Evolutionary conservation across 2,113 vertebrate species (phyloP), one percentile per base, ranked within the genome.

Genomic region (Tupaia chinensis): DNA sequence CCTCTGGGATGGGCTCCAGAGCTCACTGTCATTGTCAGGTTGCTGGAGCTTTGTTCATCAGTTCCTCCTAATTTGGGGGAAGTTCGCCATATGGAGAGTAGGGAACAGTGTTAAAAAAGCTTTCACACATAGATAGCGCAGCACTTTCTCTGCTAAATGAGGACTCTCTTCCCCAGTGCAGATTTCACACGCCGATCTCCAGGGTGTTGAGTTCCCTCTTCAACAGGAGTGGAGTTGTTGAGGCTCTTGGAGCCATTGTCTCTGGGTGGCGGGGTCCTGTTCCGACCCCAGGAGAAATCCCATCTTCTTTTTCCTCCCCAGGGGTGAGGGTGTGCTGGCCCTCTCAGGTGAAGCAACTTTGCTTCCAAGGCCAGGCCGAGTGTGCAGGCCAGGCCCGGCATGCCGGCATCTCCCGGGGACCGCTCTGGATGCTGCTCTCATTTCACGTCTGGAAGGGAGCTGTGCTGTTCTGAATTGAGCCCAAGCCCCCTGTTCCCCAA

Each of bases 181-280:
- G 95, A 98, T 98, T 98, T 99, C 98, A 98, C 97, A 95, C 96
- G 93, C 97, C n/a, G 95, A 89, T 98, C 98, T 98, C 98, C 92
- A 54, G 98, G 95, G 98, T 97, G 98, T 98, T 94, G 74, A 44
- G 13, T 97, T 98, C 98, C 98, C 97, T 91, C 72, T 9, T 92
- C 97, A 96, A 97, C 94, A 97, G 94, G 95, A 94, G 78, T 89
- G 97, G 98, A 96, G 94, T 95, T 94, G 97, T 97, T 77, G 91
- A 70, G 93, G 63, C 94, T 88, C 66, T 44, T 53, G 91, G 80
- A 94, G 89, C 60, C 93, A 96, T 98, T 97, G 97, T 98, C 96
- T 96, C 91, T 0, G 29, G 91, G 91, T n/a, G 15, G 73, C 94
- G 25, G 97, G 98, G 89, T 94, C 97, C 97, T 93, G 95, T 97